Conservation (phyloP, 2,797 vertebrate genomes). For the Enteromius thamalakanensis region DNA sequence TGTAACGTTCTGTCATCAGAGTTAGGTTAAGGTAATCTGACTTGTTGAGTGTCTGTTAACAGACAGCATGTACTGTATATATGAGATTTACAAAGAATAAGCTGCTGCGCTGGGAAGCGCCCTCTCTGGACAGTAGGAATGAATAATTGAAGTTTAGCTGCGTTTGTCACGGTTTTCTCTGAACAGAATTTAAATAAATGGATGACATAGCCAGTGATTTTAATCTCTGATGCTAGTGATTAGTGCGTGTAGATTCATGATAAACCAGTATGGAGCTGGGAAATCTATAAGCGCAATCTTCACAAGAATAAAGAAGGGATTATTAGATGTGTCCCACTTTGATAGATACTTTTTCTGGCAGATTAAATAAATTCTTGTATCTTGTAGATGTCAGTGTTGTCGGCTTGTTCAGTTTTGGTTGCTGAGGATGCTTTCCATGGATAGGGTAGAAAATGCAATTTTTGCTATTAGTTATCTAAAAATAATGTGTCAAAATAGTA, state of each 20-base stretch:
- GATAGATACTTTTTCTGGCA: neutral
- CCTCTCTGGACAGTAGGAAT: constrained; percentile 6
- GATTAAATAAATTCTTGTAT: neutral
- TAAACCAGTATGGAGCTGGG: neutral
- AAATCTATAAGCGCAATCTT: constrained; percentile 58
- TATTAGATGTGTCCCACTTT: constrained; percentile 11
- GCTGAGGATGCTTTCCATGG: neutral
- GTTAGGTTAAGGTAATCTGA: no score
- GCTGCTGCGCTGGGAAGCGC: neutral
- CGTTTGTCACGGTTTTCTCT: neutral
- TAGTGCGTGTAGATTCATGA: constrained; percentile 10
- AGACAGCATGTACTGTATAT: neutral
- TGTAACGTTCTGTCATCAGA: neutral
- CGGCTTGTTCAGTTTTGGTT: neutral
- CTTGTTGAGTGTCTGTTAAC: neutral
- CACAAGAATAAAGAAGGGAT: constrained; percentile 7
- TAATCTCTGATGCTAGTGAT: constrained; percentile 26
- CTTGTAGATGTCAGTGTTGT: neutral
- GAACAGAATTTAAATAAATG: constrained; percentile 12
- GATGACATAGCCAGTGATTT: constrained; percentile 15
- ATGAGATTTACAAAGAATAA: neutral
- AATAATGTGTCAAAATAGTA: neutral
- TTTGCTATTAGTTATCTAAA: neutral
- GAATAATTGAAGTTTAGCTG: neutral
- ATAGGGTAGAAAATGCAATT: neutral